A percentile compares a stretch with the other conserved stretches of the same genome.
Conservation (phyloP, 1,140 invertebrate genomes). For the Rhysida immarginata region DNA sequence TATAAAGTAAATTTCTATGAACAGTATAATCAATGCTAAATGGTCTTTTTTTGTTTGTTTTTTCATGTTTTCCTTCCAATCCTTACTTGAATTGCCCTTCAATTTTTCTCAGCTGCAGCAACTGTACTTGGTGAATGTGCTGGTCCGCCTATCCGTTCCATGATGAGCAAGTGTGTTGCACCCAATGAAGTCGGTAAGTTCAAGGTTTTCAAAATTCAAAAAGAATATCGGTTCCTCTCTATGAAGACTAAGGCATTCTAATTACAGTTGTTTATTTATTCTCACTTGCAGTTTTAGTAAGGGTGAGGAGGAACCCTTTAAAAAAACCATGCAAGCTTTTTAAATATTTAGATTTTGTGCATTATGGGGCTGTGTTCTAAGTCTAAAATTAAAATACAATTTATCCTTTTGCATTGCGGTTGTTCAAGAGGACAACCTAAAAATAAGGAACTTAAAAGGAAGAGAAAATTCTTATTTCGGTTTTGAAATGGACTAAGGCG, state of each 20-base stretch:
- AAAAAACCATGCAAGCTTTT: background rate
- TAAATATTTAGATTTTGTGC: background rate
- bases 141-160: background rate
- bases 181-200: conserved; percentile 3
- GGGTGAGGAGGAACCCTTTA: background rate
- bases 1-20: too few species aligned
- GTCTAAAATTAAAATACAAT: background rate
- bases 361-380: background rate
- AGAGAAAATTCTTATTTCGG: background rate
- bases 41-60: too few species aligned
- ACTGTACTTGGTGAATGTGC: background rate
- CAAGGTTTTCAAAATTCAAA: background rate
- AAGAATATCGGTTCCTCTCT: background rate
- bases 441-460: too few species aligned
- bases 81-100: too few species aligned
- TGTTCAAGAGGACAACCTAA: too few species aligned
- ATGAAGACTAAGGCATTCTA: background rate
- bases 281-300: background rate
- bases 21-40: too few species aligned
- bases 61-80: too few species aligned
- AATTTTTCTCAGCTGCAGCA: too few species aligned
- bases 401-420: too few species aligned
- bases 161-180: background rate
- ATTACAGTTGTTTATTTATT: background rate
- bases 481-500: background rate